phyloP scores from a whole-genome alignment of 2,113 vertebrate species.

The Rousettus leschenaultii region DNA sequence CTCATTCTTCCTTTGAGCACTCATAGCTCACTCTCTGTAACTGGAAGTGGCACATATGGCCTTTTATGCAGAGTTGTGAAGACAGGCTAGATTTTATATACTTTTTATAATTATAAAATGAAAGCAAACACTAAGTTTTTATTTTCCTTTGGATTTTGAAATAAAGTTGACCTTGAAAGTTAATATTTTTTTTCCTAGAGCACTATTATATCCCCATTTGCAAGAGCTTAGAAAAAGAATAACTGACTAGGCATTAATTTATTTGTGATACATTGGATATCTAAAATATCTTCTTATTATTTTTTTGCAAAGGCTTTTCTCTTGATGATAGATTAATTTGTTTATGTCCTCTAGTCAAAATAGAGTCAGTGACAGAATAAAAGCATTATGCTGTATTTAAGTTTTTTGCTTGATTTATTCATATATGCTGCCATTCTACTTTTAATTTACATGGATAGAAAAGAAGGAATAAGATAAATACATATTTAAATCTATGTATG shows the following conservation, averaged over 20 bases:
- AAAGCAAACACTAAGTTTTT: not conserved
- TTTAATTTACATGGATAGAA: not conserved
- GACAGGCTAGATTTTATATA: not conserved
- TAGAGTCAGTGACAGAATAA: not conserved
- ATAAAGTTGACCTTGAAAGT: not conserved
- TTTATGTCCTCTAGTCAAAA: not conserved
- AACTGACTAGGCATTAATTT: not conserved
- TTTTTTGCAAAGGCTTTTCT: not conserved
- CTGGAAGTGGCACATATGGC: accelerated
- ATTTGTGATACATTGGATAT: not conserved
- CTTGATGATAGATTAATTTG: not conserved
- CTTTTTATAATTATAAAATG: not conserved
- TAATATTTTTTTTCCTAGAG: not conserved
- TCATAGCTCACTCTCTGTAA: not conserved
- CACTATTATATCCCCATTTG: not conserved
- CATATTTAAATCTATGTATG: not conserved
- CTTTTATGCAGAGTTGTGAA: not conserved
- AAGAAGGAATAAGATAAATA: not conserved
- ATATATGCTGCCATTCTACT: not conserved
- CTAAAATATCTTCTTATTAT: not conserved
- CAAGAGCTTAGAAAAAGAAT: not conserved
- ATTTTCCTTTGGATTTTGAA: not conserved
- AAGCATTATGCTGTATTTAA: not conserved
- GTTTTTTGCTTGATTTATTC: not conserved
- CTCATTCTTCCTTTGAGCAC: not conserved